Conservation (phyloP, 1,140 invertebrate species). For the Ptiloglossa arizonensis region DNA sequence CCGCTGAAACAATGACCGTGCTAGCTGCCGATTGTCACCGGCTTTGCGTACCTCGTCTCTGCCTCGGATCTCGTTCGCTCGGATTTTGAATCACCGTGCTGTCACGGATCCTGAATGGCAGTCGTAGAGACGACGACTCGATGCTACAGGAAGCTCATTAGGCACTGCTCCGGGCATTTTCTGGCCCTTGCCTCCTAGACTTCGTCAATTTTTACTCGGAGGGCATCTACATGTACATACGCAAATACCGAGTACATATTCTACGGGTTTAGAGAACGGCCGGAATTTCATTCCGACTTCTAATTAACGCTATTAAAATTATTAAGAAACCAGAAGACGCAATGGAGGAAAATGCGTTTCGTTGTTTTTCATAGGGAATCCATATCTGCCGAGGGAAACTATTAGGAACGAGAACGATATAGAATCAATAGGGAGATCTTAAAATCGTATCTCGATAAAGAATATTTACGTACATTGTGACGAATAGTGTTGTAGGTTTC, state of each 20-base stretch:
- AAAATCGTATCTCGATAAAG: too few species aligned
- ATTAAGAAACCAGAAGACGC: background rate
- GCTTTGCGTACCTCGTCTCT: conserved; percentile 12
- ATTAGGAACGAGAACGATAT: too few species aligned
- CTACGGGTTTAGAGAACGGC: background rate
- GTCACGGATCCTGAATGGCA: conserved; percentile 51
- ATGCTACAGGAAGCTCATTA: conserved; percentile 68
- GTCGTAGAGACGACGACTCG: conserved; percentile 42
- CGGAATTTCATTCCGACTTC: background rate
- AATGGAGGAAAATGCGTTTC: background rate
- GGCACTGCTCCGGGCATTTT: conserved; percentile 56
- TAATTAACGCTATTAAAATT: background rate
- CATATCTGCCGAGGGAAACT: too few species aligned
- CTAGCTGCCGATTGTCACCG: conserved; percentile 61
- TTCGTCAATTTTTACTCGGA: conserved; percentile 33
- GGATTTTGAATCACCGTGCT: conserved; percentile 44
- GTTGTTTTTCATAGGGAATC: background rate
- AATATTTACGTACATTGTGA: too few species aligned
- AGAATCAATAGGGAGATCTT: too few species aligned
- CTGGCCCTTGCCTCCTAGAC: conserved; percentile 46
- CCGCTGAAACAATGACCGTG: conserved; percentile 56
- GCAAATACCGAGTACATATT: conserved; percentile 1
- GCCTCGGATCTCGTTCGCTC: conserved; percentile 35
- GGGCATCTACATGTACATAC: conserved; percentile 25
- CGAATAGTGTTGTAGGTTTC: too few species aligned